Evolutionary conservation across 2,888 invertebrate genomes (phyloP), one percentile per base, ranked within the genome.

Genomic region (Chalcis sispes): DNA sequence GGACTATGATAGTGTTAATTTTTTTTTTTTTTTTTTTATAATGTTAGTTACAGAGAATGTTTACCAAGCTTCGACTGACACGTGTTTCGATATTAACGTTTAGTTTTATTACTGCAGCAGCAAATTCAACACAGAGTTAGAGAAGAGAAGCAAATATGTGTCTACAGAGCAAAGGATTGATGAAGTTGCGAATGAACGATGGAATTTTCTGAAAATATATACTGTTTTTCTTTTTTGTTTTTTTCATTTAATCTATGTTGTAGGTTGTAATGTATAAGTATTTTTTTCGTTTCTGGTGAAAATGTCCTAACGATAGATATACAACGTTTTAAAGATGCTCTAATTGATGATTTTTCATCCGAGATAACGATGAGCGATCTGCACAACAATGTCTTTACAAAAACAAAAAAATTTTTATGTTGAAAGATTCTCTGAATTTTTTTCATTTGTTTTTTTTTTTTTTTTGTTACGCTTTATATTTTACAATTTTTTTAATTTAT

Each of bases 381-480:
- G 50, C 61, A 42, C 64, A 72, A 72, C 62, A 72, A 72, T 29
- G 72, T 29, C 62, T 62, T 72, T 56, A 79, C 75, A 78, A 69
- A 42, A 42, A 42, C 69, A 75, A 65, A 77, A 70, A 76, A 67
- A 46, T 13, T 25, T 42, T 18, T 1, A 54, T 54, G 25, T n/a
- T 1, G n/a, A 50, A 56, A 56, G 42, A 29, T 42, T 20, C 56
- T 67, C 67, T 67, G 67, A 67, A 29, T 8, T 42, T 42, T n/a
- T n/a, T n/a, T n/a, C n/a, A n/a, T n/a, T n/a, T n/a, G n/a, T n/a
- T n/a, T n/a, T n/a, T n/a, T n/a, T n/a, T n/a, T n/a, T n/a, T n/a
- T n/a, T n/a, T 58, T 52, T 48, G 20, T 46, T 15, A 4, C 40
- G 13, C 1, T 20, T 13, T 40, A 7, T 8, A 20, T 40, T n/a